Conservation (phyloP, 2,888 invertebrate genomes). For the Limenitis camilla region DNA sequence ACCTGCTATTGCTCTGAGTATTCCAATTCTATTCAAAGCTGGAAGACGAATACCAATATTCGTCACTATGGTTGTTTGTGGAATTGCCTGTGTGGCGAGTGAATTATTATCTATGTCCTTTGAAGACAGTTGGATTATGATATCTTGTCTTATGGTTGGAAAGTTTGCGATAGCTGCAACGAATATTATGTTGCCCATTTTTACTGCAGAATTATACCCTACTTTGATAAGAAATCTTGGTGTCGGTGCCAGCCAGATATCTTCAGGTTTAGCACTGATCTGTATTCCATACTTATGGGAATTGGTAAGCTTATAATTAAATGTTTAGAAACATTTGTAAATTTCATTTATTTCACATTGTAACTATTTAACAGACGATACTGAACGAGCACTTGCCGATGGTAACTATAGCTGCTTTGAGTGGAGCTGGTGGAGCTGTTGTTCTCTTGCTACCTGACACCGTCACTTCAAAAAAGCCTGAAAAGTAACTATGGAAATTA, state of each 20-base stretch:
- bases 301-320: conserved; percentile 71
- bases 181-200: conserved; percentile 86
- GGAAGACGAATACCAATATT: conserved; percentile 83
- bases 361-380: conserved; percentile 66
- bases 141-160: conserved; percentile 84
- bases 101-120: conserved; percentile 70
- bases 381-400: conserved; percentile 81
- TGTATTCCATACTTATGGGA: conserved; percentile 85
- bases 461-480: conserved; percentile 43
- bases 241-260: conserved; percentile 83
- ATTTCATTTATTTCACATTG: not conserved
- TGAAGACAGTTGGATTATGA: conserved; percentile 78
- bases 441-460: conserved; percentile 86
- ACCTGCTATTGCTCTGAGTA: conserved; percentile 84
- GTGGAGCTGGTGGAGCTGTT: conserved; percentile 81
- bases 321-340: not conserved
- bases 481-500: conserved; percentile 38
- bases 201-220: conserved; percentile 82
- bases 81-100: conserved; percentile 80
- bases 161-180: conserved; percentile 86
- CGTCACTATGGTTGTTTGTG: conserved; percentile 79
- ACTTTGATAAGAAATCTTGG: conserved; percentile 81
- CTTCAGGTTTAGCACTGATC: conserved; percentile 84
- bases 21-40: conserved; percentile 82
- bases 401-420: conserved; percentile 79